A percentile compares a stretch with the other conserved stretches of the same genome.
Conservation (phyloP, 2,888 invertebrate genomes). For the Mechanitis mazaeus region DNA sequence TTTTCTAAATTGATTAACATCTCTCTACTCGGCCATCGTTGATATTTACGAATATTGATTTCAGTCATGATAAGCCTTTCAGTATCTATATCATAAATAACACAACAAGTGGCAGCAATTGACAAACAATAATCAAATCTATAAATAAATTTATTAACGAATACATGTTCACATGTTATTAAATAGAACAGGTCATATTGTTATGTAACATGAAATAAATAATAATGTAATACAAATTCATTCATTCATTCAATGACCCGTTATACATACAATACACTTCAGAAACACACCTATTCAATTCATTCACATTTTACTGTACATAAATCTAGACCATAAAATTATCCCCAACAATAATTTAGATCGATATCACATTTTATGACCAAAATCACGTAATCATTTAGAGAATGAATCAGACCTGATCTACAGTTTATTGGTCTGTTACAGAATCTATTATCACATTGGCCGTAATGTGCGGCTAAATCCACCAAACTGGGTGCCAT, state of each 20-base stretch:
- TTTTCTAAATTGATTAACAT: background rate
- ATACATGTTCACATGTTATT: background rate
- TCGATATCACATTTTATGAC: conserved; percentile 13
- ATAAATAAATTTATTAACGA: background rate
- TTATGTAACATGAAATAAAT: conserved; percentile 1
- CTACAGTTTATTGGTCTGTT: conserved; percentile 18
- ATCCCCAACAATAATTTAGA: background rate
- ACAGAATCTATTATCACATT: conserved; percentile 18
- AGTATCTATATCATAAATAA: background rate
- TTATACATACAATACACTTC: no score
- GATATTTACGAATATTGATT: background rate
- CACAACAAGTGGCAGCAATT: background rate
- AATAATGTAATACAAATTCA: background rate
- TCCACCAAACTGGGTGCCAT: conserved; percentile 15
- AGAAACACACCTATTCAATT: no score
- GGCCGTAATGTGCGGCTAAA: conserved; percentile 19
- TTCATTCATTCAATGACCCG: background rate
- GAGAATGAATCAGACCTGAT: conserved; percentile 10
- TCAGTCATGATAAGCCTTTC: background rate
- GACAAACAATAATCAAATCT: background rate
- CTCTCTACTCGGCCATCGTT: background rate
- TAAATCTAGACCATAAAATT: no score
- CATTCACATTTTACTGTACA: no score
- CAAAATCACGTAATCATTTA: background rate
- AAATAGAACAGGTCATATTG: background rate